Conservation (phyloP, 2,888 invertebrate species). For the Dermolepida albohirtum region DNA sequence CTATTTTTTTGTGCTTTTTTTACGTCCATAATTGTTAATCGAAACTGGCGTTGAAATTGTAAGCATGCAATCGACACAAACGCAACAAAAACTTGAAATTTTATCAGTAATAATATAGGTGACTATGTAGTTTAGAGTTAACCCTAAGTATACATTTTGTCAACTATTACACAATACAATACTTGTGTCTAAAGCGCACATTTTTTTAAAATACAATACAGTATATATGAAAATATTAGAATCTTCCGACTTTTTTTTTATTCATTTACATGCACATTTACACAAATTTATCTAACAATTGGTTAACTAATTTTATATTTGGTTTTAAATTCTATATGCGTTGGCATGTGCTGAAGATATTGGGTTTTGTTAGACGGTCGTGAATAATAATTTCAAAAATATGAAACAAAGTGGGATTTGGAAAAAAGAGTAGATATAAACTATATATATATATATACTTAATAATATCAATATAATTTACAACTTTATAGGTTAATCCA, state of each 20-base stretch:
- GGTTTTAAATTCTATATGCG: too few relatives aligned
- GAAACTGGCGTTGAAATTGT: conserved; percentile 13
- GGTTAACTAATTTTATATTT: too few relatives aligned
- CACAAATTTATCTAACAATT: background rate
- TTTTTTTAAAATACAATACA: background rate
- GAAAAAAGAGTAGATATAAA: too few relatives aligned
- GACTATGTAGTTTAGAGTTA: background rate
- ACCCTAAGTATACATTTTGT: background rate
- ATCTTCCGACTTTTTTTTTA: conserved; percentile 23
- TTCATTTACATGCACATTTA: conserved; percentile 26
- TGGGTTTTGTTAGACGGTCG: too few relatives aligned
- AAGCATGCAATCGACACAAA: background rate
- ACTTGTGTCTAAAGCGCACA: too few relatives aligned
- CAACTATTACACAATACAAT: too few relatives aligned
- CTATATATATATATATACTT: too few relatives aligned
- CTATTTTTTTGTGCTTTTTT: conserved; percentile 6
- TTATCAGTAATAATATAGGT: background rate
- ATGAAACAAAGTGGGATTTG: too few relatives aligned
- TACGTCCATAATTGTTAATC: background rate
- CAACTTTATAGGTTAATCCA: too few relatives aligned
- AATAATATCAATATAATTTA: too few relatives aligned
- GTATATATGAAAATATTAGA: conserved; percentile 37
- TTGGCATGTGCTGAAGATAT: too few relatives aligned
- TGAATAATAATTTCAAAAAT: too few relatives aligned
- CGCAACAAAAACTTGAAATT: background rate